Percentiles rank a stretch among this genome's conserved stretches.
These are phyloP conservation scores for Hydra vulgaris DNA, from an alignment of 30 jellyfish, hydroid and myxozoan species.

Conservation along the genomic window DNA sequence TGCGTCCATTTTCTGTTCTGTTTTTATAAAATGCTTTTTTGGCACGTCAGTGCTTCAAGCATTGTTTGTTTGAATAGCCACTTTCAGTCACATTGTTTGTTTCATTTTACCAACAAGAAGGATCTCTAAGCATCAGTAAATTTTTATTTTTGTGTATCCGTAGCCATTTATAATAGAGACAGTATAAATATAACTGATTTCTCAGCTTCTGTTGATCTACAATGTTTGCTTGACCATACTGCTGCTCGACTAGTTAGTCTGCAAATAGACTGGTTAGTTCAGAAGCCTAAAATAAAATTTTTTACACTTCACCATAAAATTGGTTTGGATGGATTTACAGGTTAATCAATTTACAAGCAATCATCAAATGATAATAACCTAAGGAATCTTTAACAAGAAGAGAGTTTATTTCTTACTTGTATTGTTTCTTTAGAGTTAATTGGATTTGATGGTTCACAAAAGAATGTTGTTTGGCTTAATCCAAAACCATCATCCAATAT, in stretches of 20 bases:
- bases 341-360: not conserved
- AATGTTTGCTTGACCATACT: not conserved
- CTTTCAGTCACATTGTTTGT: no score
- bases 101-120: no score
- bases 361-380: not conserved
- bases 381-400: not conserved
- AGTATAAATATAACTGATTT: not conserved
- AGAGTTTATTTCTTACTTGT: not conserved
- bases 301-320: not conserved
- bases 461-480: not conserved
- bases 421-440: not conserved
- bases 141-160: no score
- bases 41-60: no score
- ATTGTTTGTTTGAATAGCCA: no score
- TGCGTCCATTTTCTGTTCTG: no score
- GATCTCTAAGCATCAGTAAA: no score
- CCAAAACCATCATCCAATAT: not conserved
- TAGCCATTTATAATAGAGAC: no score
- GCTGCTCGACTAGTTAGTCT: not conserved
- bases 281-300: not conserved
- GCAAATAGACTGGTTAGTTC: not conserved
- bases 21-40: no score
- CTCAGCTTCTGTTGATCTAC: not conserved
- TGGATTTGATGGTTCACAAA: not conserved
- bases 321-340: not conserved